Percentiles rank a stretch among this genome's conserved stretches.
phyloP scores from a whole-genome alignment of 92 coral and sea anemone species.

The Umimayanthus kanabou region DNA sequence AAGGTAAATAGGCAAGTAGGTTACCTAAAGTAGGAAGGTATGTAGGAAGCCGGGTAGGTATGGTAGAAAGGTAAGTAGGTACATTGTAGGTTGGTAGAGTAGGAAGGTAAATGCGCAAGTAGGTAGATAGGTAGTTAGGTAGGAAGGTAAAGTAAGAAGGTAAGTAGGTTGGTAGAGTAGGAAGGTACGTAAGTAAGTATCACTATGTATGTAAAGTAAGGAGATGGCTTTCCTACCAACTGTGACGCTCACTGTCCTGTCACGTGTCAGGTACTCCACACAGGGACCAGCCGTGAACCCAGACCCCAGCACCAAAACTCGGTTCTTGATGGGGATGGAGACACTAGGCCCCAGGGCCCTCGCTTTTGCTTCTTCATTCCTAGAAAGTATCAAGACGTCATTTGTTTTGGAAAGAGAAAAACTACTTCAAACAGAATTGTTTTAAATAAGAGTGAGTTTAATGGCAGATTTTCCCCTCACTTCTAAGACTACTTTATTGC shows the following conservation, averaged over 20 bases:
- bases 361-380: conserved; percentile 81
- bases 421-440: not conserved
- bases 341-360: conserved; percentile 79
- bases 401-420: not conserved
- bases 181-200: too few relatives aligned
- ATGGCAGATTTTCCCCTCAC: too few relatives aligned
- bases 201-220: not conserved
- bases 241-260: conserved; percentile 81
- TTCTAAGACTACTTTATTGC: too few relatives aligned
- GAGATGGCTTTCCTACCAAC: conserved; percentile 60
- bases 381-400: not conserved
- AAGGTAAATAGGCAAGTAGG: too few relatives aligned
- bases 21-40: too few relatives aligned
- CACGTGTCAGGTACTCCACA: conserved; percentile 88
- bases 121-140: too few relatives aligned
- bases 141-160: too few relatives aligned
- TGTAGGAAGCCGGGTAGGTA: too few relatives aligned
- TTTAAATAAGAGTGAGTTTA: not conserved
- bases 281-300: conserved; percentile 90
- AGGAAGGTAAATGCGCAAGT: too few relatives aligned
- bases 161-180: too few relatives aligned
- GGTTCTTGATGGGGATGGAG: conserved; percentile 72
- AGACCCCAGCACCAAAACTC: conserved; percentile 84
- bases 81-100: too few relatives aligned
- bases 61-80: too few relatives aligned